phyloP scores from a whole-genome alignment of 2,113 vertebrate species.

The Pithys albifrons region DNA sequence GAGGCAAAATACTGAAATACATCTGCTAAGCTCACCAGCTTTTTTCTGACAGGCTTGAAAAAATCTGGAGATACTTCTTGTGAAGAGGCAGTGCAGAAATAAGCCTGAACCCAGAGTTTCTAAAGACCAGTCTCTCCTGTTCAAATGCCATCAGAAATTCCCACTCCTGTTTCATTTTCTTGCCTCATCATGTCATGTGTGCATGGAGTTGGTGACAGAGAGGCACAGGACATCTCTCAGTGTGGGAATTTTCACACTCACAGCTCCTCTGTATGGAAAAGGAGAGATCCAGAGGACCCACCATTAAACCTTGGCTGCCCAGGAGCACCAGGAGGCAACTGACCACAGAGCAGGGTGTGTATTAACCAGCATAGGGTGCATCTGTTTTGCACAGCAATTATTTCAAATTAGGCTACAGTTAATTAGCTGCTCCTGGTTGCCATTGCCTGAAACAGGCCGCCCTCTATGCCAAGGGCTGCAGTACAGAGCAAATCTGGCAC shows the following conservation, averaged over 20 bases:
- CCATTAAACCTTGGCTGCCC: not conserved
- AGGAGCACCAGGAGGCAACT: not conserved
- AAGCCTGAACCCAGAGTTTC: not conserved
- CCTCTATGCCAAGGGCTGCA: not conserved
- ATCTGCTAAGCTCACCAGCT: not conserved
- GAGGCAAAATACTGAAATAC: not conserved
- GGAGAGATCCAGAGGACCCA: not conserved
- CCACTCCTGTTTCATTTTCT: not conserved
- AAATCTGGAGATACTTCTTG: not conserved
- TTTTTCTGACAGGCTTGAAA: not conserved
- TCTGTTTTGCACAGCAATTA: not conserved
- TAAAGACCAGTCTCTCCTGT: not conserved
- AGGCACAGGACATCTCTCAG: not conserved
- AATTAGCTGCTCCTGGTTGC: not conserved
- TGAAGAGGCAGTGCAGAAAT: not conserved
- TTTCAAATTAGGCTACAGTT: not conserved
- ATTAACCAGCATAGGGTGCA: not conserved
- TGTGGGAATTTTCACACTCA: not conserved
- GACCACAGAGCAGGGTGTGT: fast-evolving
- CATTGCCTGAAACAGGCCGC: not conserved
- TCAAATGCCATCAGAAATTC: not conserved
- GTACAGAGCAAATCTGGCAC: not conserved
- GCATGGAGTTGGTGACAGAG: fast-evolving
- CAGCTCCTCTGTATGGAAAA: not conserved
- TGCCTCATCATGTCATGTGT: not conserved